A percentile compares a stretch with the other conserved stretches of the same genome.
Conservation (phyloP, 2,113 vertebrate species). For the Pyrgilauda ruficollis region DNA sequence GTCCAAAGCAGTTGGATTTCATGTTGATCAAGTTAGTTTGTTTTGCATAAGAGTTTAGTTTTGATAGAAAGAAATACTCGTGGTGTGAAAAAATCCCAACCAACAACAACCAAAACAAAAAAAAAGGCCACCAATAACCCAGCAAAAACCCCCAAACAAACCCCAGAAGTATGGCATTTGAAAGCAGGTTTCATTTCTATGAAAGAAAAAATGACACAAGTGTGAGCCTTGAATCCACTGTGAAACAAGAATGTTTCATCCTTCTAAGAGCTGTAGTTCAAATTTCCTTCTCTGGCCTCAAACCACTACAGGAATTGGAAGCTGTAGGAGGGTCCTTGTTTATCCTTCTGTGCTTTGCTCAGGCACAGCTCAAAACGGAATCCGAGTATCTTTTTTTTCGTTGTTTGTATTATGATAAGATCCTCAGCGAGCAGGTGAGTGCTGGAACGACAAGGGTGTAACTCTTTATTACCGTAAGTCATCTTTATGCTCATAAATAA, state of each 20-base stretch:
- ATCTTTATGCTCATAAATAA: not conserved
- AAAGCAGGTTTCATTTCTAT: not conserved
- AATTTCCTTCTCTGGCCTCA: not conserved
- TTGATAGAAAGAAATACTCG: not conserved
- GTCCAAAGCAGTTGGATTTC: not conserved
- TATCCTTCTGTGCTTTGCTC: not conserved
- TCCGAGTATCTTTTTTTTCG: not conserved
- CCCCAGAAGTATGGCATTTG: accelerated
- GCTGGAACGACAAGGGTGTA: slow-evolving; percentile 18
- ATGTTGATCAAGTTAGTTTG: not conserved
- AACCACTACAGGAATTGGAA: not conserved
- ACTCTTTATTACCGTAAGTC: slow-evolving; percentile 31
- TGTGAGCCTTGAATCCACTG: not conserved
- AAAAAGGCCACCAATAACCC: not conserved
- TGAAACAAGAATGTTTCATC: not conserved
- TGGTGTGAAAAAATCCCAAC: not conserved
- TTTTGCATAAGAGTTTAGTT: not conserved
- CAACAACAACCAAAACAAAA: not conserved
- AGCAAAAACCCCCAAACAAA: not conserved
- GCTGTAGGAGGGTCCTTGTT: not conserved
- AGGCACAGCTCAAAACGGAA: not conserved
- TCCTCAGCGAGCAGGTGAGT: not conserved
- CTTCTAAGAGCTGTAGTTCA: not conserved
- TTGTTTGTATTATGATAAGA: slow-evolving; percentile 47
- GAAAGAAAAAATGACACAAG: not conserved